These are phyloP conservation scores for Sinhomidia bicolor DNA, from an alignment of 2,888 invertebrate genomes.

Conservation along the genomic window DNA sequence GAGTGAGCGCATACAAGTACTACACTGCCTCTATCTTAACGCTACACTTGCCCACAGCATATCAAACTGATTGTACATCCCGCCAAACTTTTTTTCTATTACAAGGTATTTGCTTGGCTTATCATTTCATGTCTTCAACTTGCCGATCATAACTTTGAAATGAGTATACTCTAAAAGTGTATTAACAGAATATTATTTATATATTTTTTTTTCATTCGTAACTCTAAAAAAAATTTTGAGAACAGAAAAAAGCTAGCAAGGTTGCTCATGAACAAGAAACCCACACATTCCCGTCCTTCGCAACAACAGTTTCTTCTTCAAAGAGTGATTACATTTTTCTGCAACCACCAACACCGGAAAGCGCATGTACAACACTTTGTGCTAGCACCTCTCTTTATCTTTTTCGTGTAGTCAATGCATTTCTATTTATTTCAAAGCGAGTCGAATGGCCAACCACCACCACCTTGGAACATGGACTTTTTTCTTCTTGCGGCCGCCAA, in stretches of 20 bases:
- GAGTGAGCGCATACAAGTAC: slow-evolving; percentile 2
- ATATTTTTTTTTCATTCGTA: too few species aligned
- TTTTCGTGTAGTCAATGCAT: neutral
- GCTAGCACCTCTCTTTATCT: neutral
- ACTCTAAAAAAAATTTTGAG: neutral
- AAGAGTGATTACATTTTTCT: slow-evolving; percentile 7
- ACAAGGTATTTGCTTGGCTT: neutral
- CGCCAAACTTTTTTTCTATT: slow-evolving; percentile 38
- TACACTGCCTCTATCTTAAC: neutral
- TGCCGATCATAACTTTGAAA: neutral
- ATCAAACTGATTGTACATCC: too few species aligned
- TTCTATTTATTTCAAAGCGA: neutral
- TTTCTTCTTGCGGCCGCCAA: too few species aligned
- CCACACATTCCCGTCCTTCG: neutral
- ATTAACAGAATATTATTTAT: neutral
- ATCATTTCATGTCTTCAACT: neutral
- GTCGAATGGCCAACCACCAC: neutral
- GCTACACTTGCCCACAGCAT: too few species aligned
- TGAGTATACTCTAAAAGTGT: neutral
- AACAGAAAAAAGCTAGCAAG: neutral
- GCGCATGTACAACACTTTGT: neutral
- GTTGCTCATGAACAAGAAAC: neutral
- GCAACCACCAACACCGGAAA: neutral
- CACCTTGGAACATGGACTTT: too few species aligned
- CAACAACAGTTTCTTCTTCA: neutral